Evolutionary conservation across 2,888 invertebrate species (phyloP).

Genomic region (Operophtera brumata): DNA sequence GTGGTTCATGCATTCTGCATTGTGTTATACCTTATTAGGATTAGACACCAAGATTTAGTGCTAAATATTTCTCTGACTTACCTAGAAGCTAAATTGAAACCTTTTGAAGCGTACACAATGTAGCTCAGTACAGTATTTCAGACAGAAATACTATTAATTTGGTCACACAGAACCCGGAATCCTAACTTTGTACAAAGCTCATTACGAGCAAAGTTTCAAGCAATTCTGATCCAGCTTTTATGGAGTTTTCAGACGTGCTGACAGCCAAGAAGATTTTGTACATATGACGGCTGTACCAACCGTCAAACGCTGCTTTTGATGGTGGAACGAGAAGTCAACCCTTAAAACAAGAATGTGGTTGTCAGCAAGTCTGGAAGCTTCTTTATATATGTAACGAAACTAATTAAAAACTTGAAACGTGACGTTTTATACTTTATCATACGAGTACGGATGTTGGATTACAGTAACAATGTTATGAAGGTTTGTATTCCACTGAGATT

Average conservation of each 20-base stretch:
- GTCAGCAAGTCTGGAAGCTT: background rate
- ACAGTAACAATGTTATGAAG: constrained; percentile 12
- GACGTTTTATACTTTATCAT: constrained; percentile 31
- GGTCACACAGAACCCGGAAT: constrained; percentile 2
- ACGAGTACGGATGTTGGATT: constrained; percentile 29
- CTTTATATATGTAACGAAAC: constrained; percentile 27
- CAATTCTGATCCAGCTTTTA: constrained; percentile 2
- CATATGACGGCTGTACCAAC: background rate
- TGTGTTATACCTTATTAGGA: no score
- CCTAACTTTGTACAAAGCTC: constrained; percentile 9
- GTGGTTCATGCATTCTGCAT: no score
- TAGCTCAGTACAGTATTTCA: no score
- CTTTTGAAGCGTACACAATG: no score
- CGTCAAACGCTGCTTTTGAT: no score
- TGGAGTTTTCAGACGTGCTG: background rate
- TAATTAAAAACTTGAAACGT: constrained; percentile 36
- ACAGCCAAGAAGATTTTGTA: background rate
- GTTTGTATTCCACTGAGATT: constrained; percentile 1
- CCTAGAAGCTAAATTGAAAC: no score
- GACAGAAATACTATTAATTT: constrained; percentile 1
- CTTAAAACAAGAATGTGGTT: background rate
- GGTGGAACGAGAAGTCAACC: no score
- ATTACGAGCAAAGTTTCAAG: constrained; percentile 20
- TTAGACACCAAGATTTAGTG: no score
- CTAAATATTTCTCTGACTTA: no score